A percentile compares a stretch with the other conserved stretches of the same genome.
phyloP scores from a whole-genome alignment of 1,140 invertebrate species.

The Brachionus asplanchnoidis region DNA sequence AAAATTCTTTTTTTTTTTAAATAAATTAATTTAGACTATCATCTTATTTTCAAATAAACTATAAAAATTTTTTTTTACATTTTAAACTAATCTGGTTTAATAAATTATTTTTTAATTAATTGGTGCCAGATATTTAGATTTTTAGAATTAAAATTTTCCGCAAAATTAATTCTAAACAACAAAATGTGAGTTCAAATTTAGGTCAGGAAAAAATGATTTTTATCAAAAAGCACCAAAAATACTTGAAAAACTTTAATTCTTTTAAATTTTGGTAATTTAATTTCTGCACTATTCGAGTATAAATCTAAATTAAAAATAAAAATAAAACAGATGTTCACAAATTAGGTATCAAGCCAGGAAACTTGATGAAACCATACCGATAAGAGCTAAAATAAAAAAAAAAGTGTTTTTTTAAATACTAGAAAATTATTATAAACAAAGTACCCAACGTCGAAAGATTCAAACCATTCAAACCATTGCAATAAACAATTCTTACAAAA shows the following conservation, averaged over 20 bases:
- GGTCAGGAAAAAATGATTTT: background rate
- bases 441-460: background rate
- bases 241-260: no score
- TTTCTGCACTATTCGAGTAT: background rate
- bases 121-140: background rate
- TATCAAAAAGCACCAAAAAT: no score
- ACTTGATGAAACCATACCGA: background rate
- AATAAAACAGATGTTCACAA: background rate
- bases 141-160: no score
- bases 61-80: no score
- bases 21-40: background rate
- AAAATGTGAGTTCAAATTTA: background rate
- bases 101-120: background rate
- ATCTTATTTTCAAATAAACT: background rate
- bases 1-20: background rate
- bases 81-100: no score
- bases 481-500: background rate
- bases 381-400: background rate
- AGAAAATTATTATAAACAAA: background rate
- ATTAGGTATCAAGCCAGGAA: background rate
- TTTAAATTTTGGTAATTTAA: background rate
- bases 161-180: background rate
- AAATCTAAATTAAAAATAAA: background rate
- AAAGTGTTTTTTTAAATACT: background rate
- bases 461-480: background rate